These are phyloP conservation scores for Microplitis deprimator DNA, from an alignment of 2,888 invertebrate species.

Conservation along the genomic window DNA sequence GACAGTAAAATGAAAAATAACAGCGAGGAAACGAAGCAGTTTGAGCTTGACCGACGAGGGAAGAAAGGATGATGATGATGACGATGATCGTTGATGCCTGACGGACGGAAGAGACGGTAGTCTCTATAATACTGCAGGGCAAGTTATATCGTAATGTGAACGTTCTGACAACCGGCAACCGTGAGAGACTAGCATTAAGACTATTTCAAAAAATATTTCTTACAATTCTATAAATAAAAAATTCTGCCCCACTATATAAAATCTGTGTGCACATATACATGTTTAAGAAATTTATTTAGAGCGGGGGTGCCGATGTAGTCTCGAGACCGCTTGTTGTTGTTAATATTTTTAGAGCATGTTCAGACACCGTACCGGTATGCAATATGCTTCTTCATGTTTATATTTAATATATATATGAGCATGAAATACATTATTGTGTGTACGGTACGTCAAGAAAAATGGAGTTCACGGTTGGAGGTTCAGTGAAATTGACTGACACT, in stretches of 20 bases:
- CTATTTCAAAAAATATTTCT: constrained; percentile 29
- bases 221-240: constrained; percentile 40
- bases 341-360: constrained; percentile 45
- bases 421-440: neutral
- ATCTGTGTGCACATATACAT: neutral
- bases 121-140: neutral
- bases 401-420: neutral
- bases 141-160: constrained; percentile 23
- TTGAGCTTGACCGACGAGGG: constrained; percentile 28
- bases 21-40: constrained; percentile 23
- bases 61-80: neutral
- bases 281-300: neutral
- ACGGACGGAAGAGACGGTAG: constrained; percentile 30
- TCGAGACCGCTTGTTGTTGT: constrained; percentile 1
- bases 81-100: constrained; percentile 32
- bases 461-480: constrained; percentile 8
- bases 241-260: constrained; percentile 3
- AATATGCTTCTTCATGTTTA: constrained; percentile 16
- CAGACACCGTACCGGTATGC: constrained; percentile 24
- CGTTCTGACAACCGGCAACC: constrained; percentile 35
- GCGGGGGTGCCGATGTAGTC: constrained; percentile 32
- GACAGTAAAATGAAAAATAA: constrained; percentile 7
- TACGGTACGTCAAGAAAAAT: constrained; percentile 4
- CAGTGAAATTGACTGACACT: neutral
- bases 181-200: constrained; percentile 35